phyloP scores from a whole-genome alignment of 2,888 invertebrate species.

The Meteorus colon region DNA sequence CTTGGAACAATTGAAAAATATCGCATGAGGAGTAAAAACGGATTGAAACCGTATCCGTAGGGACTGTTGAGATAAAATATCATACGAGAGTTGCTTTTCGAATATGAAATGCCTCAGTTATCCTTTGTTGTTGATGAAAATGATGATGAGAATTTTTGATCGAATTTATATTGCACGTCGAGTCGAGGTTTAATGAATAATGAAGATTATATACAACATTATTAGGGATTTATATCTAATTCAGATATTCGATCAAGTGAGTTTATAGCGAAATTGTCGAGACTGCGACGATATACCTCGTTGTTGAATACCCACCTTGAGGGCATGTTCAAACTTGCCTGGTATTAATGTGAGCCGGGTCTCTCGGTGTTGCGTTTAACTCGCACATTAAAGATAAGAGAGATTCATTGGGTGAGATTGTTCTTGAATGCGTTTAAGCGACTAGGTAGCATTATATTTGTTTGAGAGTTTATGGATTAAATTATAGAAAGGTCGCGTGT shows the following conservation, averaged over 20 bases:
- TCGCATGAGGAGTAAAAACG: too few relatives aligned
- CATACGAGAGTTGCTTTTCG: too few relatives aligned
- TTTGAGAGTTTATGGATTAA: conserved; percentile 18
- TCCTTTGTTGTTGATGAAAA: too few relatives aligned
- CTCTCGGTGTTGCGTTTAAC: conserved; percentile 25
- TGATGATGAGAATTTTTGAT: too few relatives aligned
- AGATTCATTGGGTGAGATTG: conserved; percentile 27
- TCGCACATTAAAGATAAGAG: conserved; percentile 23
- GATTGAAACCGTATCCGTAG: too few relatives aligned
- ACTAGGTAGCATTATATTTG: conserved; percentile 8
- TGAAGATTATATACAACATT: not conserved
- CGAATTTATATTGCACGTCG: not conserved
- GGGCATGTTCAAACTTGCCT: conserved; percentile 17
- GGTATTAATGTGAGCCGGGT: conserved; percentile 18
- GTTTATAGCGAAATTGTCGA: not conserved
- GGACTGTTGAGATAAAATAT: too few relatives aligned
- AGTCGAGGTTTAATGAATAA: not conserved
- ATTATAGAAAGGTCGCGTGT: conserved; percentile 17
- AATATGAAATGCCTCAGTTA: too few relatives aligned
- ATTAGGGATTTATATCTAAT: not conserved
- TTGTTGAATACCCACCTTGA: conserved; percentile 4
- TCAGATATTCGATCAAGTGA: conserved; percentile 13
- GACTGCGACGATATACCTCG: not conserved
- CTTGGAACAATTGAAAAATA: too few relatives aligned
- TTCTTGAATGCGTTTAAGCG: conserved; percentile 15